Evolutionary conservation across 1,140 invertebrate genomes (phyloP), one percentile per base, ranked within the genome.

Genomic region (Fopius arisanus): DNA sequence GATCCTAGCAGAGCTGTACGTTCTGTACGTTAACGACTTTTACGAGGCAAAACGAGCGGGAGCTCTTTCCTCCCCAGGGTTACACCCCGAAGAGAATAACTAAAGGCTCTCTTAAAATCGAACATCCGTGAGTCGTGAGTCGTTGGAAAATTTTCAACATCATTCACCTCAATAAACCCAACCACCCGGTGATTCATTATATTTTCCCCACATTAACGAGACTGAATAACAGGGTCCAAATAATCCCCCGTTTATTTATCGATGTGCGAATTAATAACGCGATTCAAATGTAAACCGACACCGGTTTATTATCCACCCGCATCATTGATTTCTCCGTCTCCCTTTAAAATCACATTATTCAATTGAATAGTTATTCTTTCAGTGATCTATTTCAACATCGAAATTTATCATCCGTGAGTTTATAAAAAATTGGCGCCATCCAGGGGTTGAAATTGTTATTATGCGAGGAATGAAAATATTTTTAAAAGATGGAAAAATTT

Each of bases 21-120:
- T 51, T 68, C 29, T 68, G 40, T 68, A 29, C 41, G 19, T 68
- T 68, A 68, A 68, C 41, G 67, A 51, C 67, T 68, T 68, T 51
- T 51, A 51, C 41, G 9, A 19, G 10, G 10, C 23, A 23, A 59
- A 59, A 59, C 21, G 3, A 59, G 21, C 9, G 21, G 54, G 21
- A 12, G n/a, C 16, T 43, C 16, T n/a, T 2, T 48, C 14, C 3
- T 19, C 43, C 23, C 23, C 23, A 23, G 54, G 21, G 21, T 26
- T 19, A 12, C 23, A 7, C 14, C 28, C 26, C 14, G 33, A 31
- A 14, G 31, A 65, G 14, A 14, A 65, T 65, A 65, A 63, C 2
- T 31, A n/a, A 28, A 29, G 62, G 29, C 3, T 33, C 26, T 33
- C 33, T 65, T 65, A 65, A 23, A 59, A 12, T 59, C 43, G 23